Base-by-base conservation (phyloP, 2,888 invertebrate genomes). In the Heliothis peltigera region DNA sequence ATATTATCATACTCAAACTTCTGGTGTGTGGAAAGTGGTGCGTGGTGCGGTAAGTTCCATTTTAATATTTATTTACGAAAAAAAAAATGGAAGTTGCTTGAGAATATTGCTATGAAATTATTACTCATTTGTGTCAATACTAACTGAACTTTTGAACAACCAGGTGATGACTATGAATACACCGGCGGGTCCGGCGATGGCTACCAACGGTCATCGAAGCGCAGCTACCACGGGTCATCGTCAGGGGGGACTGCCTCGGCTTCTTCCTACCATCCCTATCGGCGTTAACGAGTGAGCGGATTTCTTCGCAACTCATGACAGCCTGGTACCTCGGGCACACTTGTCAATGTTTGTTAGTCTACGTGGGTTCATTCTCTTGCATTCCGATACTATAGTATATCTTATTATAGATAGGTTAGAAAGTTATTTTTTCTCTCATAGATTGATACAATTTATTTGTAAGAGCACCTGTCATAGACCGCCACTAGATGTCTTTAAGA, bases 111-210 rank as follows among this genome's bases (percentile, higher is more conserved):
- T 78, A 59, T 75, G 35, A 46, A 55, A 32, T 17, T 32, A 15
- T 64, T 39, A 46, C 8, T 48, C 52, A 18, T 44, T 63, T 57
- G 63, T 55, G 2, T 25, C n/a, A 19, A 57, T 64, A 58, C 48
- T 76, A 74, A 78, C 39, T 32, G 39, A 64, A n/a, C 55, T 53
- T 55, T 48, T 70, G 18, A 70, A 49, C 69, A 61, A 54, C 18
- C 83, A 93, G 94, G 93, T 87, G 95, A 95, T 81, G 95, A 95
- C 82, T 94, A 92, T 88, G 95, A 95, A 80, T 93, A 93, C 85
- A 92, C 94, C 53, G 95, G 95, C 43, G 95, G 92, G 1, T 94
- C 95, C 17, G 95, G 95, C 60, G 95, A 95, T 53, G 95, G 95
- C 1, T 93, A 94, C 78, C 95, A 94, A 81, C 89, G 91, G 71